Evolutionary conservation across 2,888 invertebrate species (phyloP).

Genomic region (Halictus ligatus): DNA sequence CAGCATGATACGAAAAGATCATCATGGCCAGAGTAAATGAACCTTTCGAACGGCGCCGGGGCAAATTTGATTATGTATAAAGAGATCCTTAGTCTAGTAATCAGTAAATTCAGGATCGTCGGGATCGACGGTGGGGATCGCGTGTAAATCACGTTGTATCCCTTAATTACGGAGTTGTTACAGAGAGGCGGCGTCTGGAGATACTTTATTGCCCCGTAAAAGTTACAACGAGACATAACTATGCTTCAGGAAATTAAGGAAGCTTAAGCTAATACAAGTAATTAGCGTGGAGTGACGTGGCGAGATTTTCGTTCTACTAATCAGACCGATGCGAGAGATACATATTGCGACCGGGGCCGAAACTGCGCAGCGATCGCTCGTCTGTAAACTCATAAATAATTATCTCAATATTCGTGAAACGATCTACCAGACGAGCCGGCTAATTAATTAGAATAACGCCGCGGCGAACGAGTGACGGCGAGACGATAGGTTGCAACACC

Average conservation of each 20-base stretch:
- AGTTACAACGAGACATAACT: slow-evolving; percentile 52
- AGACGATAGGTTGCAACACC: slow-evolving; percentile 21
- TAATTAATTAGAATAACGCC: slow-evolving; percentile 58
- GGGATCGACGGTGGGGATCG: slow-evolving; percentile 11
- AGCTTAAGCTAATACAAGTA: slow-evolving; percentile 63
- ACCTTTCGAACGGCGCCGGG: neutral
- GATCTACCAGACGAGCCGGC: slow-evolving; percentile 43
- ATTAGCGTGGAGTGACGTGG: slow-evolving; percentile 53
- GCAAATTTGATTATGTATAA: neutral
- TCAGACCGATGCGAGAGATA: slow-evolving; percentile 53
- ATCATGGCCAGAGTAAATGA: neutral
- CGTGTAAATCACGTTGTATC: slow-evolving; percentile 51
- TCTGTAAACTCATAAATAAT: slow-evolving; percentile 44
- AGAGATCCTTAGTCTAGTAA: neutral
- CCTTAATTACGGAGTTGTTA: slow-evolving; percentile 62
- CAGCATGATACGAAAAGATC: too few relatives aligned
- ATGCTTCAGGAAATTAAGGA: slow-evolving; percentile 44
- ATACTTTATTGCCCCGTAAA: slow-evolving; percentile 60
- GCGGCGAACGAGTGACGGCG: slow-evolving; percentile 6
- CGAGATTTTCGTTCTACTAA: slow-evolving; percentile 41
- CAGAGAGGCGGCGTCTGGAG: slow-evolving; percentile 26
- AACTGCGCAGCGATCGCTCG: slow-evolving; percentile 44
- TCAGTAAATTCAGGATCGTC: slow-evolving; percentile 4
- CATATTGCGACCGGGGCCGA: slow-evolving; percentile 43
- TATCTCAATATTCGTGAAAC: slow-evolving; percentile 58